Percentiles rank a stretch among this genome's conserved stretches.
Conservation (phyloP, 2,888 invertebrate species). For the Ligdia adustata region DNA sequence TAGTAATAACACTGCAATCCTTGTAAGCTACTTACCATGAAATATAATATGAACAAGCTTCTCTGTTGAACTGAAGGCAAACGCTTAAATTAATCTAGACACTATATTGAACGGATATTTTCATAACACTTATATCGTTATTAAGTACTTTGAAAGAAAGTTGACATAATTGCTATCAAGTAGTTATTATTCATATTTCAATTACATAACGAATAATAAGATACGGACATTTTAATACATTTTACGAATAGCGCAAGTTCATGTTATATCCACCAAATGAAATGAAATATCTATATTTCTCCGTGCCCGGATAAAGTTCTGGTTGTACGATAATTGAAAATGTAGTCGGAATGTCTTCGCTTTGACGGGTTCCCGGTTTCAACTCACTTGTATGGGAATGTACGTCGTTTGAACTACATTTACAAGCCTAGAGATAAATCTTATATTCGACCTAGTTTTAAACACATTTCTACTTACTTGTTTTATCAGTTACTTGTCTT, state of each 20-base stretch:
- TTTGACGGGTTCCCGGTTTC: conserved; percentile 35
- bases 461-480: neutral
- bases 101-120: too few species aligned
- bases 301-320: conserved; percentile 38
- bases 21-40: neutral
- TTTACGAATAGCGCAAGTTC: neutral
- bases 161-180: too few species aligned
- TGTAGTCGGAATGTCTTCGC: conserved; percentile 45
- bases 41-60: neutral
- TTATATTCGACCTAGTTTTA: conserved; percentile 12
- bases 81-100: too few species aligned
- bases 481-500: too few species aligned
- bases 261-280: conserved; percentile 12
- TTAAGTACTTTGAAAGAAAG: too few species aligned
- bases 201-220: too few species aligned
- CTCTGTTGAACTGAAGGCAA: too few species aligned
- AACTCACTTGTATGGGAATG: conserved; percentile 36
- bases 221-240: too few species aligned
- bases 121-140: too few species aligned
- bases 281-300: conserved; percentile 20
- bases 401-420: conserved; percentile 29
- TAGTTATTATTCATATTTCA: too few species aligned
- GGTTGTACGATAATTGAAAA: conserved; percentile 54
- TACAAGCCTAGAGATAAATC: conserved; percentile 5
- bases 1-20: neutral